phyloP scores from a whole-genome alignment of 2,113 vertebrate species.

The Morphnarchus princeps region DNA sequence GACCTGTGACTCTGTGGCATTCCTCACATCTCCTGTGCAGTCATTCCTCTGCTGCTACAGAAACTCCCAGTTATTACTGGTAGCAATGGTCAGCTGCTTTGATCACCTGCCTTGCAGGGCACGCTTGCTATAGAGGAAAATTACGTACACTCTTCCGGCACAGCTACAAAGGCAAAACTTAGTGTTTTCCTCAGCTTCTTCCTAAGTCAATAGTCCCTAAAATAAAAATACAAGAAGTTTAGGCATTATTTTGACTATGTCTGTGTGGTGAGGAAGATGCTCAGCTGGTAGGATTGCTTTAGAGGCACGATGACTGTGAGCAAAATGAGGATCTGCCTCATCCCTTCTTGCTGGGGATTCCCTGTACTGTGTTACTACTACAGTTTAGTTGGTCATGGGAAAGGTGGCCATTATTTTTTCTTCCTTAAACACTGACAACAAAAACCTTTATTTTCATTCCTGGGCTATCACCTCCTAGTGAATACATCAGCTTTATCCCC shows the following conservation, averaged over 20 bases:
- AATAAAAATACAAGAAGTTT: not conserved
- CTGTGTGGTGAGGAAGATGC: not conserved
- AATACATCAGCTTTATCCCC: not conserved
- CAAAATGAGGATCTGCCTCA: not conserved
- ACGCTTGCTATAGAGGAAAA: not conserved
- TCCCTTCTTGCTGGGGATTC: not conserved
- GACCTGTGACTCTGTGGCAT: constrained; percentile 43
- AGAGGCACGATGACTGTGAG: not conserved
- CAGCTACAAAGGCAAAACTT: not conserved
- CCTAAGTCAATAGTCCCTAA: not conserved
- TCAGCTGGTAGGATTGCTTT: not conserved
- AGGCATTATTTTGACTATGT: not conserved
- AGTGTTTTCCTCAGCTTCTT: not conserved
- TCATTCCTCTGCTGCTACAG: not conserved
- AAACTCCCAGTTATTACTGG: not conserved
- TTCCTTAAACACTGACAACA: not conserved
- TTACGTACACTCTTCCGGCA: rapidly evolving
- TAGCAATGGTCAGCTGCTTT: not conserved
- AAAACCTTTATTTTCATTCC: not conserved
- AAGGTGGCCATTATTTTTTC: not conserved
- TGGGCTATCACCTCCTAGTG: not conserved
- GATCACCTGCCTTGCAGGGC: not conserved
- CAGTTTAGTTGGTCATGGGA: not conserved
- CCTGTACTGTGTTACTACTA: not conserved
- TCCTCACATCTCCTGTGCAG: not conserved